Evolutionary conservation across 2,113 vertebrate genomes (phyloP).

Genomic region (Amazona vittata): DNA sequence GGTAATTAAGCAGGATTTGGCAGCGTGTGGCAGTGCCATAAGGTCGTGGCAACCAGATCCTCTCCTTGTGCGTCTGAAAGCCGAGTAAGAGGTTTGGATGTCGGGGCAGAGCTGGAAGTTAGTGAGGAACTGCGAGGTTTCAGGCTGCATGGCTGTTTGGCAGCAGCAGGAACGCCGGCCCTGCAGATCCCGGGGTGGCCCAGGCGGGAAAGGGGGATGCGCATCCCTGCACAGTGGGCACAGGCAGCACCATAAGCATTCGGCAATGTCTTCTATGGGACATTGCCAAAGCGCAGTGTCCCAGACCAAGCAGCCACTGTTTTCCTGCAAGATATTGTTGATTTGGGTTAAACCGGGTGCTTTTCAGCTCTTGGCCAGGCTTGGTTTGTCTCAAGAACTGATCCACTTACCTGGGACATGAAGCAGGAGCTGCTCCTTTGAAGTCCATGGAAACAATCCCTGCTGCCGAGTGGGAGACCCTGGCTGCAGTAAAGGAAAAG

Average conservation of each 20-base stretch:
- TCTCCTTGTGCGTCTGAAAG: neutral
- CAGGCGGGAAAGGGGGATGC: rapidly evolving
- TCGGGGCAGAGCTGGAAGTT: neutral
- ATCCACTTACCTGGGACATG: rapidly evolving
- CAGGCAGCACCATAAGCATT: neutral
- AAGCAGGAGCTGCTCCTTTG: neutral
- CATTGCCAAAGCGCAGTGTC: rapidly evolving
- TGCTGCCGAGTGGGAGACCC: rapidly evolving
- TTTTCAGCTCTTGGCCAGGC: neutral
- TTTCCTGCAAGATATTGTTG: neutral
- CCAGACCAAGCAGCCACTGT: neutral
- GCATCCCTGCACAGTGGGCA: rapidly evolving
- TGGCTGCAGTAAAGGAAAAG: neutral
- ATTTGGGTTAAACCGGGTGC: neutral
- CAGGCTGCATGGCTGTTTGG: rapidly evolving
- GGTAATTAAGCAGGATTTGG: neutral
- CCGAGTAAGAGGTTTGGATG: neutral
- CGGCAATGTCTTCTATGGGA: neutral
- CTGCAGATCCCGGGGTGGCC: neutral
- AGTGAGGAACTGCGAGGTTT: neutral
- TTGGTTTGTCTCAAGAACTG: neutral
- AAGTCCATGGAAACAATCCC: neutral
- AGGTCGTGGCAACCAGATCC: conserved; percentile 1
- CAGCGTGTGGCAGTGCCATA: neutral
- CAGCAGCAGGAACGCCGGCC: neutral